Evolutionary conservation across 2,797 vertebrate species (phyloP).

Genomic region (Poecilia velifera): DNA sequence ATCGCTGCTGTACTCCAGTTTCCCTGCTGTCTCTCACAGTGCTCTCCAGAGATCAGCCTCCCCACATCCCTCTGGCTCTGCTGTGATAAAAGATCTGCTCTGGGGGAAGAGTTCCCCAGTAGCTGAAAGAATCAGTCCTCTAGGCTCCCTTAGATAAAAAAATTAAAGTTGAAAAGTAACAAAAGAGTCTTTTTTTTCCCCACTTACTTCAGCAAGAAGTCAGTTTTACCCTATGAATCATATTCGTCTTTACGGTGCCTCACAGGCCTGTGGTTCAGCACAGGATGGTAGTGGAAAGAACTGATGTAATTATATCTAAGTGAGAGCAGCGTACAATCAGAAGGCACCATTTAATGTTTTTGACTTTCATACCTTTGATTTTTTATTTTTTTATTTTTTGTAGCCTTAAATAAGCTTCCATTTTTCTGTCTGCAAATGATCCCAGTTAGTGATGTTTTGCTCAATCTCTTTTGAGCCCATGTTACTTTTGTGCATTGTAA

Average conservation of each 20-base stretch:
- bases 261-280: constrained; percentile 39
- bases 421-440: constrained; percentile 41
- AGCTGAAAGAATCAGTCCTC: constrained; percentile 59
- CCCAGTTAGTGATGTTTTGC: constrained; percentile 20
- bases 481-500: constrained; percentile 24
- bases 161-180: constrained; percentile 24
- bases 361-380: constrained; percentile 36
- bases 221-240: constrained; percentile 32
- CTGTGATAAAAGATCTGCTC: constrained; percentile 56
- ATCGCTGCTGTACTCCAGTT: constrained; percentile 31
- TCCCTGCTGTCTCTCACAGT: constrained; percentile 33
- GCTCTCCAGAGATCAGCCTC: constrained; percentile 38
- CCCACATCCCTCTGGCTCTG: constrained; percentile 27
- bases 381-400: constrained; percentile 17
- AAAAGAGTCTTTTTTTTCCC: constrained; percentile 5
- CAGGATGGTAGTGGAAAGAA: constrained; percentile 8
- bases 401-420: constrained; percentile 9
- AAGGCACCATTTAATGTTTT: constrained; percentile 13
- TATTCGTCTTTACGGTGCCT: constrained; percentile 51
- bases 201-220: constrained; percentile 32
- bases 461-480: constrained; percentile 4
- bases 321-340: constrained; percentile 22
- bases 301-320: constrained; percentile 60
- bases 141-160: constrained; percentile 35
- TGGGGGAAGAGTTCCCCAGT: constrained; percentile 37